Conservation (phyloP, 2,797 vertebrate species). For the Microctenopoma lineatum region DNA sequence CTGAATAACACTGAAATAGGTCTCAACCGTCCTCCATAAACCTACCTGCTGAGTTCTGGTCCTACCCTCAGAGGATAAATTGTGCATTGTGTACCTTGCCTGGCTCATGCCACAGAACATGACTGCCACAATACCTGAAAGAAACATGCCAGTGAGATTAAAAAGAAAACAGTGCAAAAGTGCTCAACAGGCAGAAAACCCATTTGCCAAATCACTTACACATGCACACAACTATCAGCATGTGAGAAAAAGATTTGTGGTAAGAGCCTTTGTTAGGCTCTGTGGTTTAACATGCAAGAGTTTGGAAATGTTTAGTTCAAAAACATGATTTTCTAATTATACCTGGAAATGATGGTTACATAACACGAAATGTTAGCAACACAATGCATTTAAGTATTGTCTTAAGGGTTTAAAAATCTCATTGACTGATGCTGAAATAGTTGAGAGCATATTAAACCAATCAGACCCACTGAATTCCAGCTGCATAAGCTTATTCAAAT, state of each 20-base stretch:
- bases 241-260: slow-evolving; percentile 11
- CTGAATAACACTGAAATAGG: neutral
- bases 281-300: neutral
- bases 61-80: slow-evolving; percentile 85
- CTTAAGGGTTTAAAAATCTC: neutral
- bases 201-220: slow-evolving; percentile 37
- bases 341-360: neutral
- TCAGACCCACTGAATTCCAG: slow-evolving; percentile 44
- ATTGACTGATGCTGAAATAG: slow-evolving; percentile 9
- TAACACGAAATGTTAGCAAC: neutral
- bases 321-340: slow-evolving; percentile 15
- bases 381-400: neutral
- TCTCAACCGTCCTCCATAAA: neutral
- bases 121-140: slow-evolving; percentile 89
- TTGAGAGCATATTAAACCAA: slow-evolving; percentile 26
- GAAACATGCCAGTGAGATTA: neutral
- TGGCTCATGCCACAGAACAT: slow-evolving; percentile 90
- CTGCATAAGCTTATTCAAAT: slow-evolving; percentile 51
- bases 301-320: neutral
- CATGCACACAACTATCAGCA: slow-evolving; percentile 23
- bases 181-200: slow-evolving; percentile 1
- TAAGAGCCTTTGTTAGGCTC: slow-evolving; percentile 14
- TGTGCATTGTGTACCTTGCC: slow-evolving; percentile 89
- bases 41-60: slow-evolving; percentile 86
- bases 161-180: neutral